Evolutionary conservation across 2,113 vertebrate genomes (phyloP).

Genomic region (Pan paniscus): DNA sequence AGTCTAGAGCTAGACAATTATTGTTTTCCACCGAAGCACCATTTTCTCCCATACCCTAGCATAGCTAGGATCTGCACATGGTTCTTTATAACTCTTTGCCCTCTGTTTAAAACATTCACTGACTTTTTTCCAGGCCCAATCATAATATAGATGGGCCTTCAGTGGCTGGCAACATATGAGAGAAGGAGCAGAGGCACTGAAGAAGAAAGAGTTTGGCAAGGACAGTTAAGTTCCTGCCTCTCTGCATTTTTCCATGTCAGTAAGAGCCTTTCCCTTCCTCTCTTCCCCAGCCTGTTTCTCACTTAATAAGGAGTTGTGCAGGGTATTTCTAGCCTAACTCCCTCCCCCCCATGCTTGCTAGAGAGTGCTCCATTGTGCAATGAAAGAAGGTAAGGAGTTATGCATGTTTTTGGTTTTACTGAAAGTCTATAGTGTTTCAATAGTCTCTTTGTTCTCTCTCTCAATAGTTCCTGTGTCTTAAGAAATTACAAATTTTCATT

Average conservation of each 20-base stretch:
- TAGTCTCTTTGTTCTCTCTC: slow-evolving; percentile 78
- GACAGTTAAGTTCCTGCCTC: background rate
- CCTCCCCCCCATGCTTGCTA: background rate
- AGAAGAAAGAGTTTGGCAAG: background rate
- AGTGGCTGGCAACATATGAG: background rate
- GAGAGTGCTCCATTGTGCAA: slow-evolving; percentile 62
- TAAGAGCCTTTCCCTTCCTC: background rate
- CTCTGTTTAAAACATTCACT: background rate
- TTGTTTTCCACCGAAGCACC: background rate
- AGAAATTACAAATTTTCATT: slow-evolving; percentile 76
- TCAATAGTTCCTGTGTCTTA: slow-evolving; percentile 74
- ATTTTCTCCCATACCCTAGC: background rate
- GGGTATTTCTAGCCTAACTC: background rate
- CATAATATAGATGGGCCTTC: background rate
- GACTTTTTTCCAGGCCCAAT: background rate
- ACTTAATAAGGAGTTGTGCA: background rate
- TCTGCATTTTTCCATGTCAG: background rate
- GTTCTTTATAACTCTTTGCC: background rate
- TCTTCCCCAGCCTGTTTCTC: background rate
- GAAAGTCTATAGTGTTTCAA: slow-evolving; percentile 79
- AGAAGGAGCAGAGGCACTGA: background rate
- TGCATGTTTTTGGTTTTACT: slow-evolving; percentile 56
- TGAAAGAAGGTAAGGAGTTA: slow-evolving; percentile 61
- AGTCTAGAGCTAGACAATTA: background rate
- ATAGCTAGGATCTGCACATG: background rate